Evolutionary conservation across 2,797 vertebrate species (phyloP), one percentile per base, ranked within the genome.

Genomic region (Sebastes iracundus): DNA sequence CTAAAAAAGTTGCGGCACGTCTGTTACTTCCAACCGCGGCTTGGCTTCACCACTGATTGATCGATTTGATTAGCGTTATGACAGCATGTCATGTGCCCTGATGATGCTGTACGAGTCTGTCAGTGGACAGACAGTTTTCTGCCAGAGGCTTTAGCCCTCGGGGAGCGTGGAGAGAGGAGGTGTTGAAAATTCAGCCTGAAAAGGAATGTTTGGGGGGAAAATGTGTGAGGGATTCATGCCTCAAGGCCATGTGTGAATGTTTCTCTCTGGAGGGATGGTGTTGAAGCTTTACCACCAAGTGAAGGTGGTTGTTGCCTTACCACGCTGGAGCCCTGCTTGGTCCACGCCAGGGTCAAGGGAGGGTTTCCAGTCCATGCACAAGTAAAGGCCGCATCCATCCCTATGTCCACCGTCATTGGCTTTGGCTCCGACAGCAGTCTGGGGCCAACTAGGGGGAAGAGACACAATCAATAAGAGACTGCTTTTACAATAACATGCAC

Each of bases 311-410:
- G 77, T 73, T 81, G 62, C 55, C 95, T 93, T 93, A 97, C 97
- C 96, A 96, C 97, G 12, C 90, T 95, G 42, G 95, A 96, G 69
- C 90, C 95, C 75, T 96, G 96, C 88, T 97, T 97, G 55, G 96
- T 97, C 97, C 97, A 98, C 28, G 97, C 97, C 80, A 98, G 92
- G n/a, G 96, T 97, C 53, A 97, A 96, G 25, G 96, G 96, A 46
- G 97, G 97, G 89, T 98, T 98, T 72, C 97, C 97, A 2, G 95
- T 96, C 97, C 97, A 98, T 14, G 96, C 94, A 63, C 97, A 98
- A 76, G 95, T 97, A 83, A 98, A 98, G 4, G 96, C 96, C 2
- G 97, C 96, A 14, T 98, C 97, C 92, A 96, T 96, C 3, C 97
- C 97, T 0, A 92, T 81, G 63, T 98, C 97, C 78, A 98, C 97